These are phyloP conservation scores for Andrena praecox DNA, from an alignment of 2,888 invertebrate genomes.

Conservation along the genomic window DNA sequence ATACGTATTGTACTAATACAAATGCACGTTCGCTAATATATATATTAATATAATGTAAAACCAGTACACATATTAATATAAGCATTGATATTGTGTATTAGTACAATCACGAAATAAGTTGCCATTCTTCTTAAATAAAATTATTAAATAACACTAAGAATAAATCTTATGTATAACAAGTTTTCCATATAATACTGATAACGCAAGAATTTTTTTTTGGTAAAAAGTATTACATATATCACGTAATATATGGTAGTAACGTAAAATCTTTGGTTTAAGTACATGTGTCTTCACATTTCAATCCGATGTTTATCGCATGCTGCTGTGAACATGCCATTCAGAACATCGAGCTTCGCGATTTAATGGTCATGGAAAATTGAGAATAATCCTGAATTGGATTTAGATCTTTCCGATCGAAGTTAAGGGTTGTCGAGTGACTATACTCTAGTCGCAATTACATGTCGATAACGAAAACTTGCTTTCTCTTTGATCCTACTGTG, in stretches of 20 bases:
- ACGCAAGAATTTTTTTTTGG: conserved; percentile 35
- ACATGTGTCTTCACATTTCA: conserved; percentile 5
- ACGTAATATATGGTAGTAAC: conserved; percentile 30
- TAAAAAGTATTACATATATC: conserved; percentile 29
- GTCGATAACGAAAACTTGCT: conserved; percentile 1
- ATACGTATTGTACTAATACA: conserved; percentile 25
- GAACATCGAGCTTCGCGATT: conserved; percentile 9
- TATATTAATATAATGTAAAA: conserved; percentile 36
- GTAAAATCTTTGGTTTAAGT: conserved; percentile 51
- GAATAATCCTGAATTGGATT: neutral
- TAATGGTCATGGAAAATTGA: neutral
- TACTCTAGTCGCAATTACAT: neutral
- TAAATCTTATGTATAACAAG: conserved; percentile 15
- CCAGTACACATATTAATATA: conserved; percentile 13
- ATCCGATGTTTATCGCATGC: neutral
- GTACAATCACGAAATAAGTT: conserved; percentile 14
- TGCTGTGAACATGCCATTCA: conserved; percentile 1
- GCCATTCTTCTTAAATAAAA: conserved; percentile 23
- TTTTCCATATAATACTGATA: conserved; percentile 42
- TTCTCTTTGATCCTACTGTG: conserved; percentile 12
- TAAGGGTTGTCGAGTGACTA: neutral
- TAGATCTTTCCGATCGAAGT: neutral
- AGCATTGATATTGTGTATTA: conserved; percentile 29
- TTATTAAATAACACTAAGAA: conserved; percentile 21
- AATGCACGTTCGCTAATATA: neutral